Percentiles rank a stretch among this genome's conserved stretches.
Evolutionary conservation across 2,113 vertebrate species (phyloP).

Genomic region (Megatriorchis doriae): DNA sequence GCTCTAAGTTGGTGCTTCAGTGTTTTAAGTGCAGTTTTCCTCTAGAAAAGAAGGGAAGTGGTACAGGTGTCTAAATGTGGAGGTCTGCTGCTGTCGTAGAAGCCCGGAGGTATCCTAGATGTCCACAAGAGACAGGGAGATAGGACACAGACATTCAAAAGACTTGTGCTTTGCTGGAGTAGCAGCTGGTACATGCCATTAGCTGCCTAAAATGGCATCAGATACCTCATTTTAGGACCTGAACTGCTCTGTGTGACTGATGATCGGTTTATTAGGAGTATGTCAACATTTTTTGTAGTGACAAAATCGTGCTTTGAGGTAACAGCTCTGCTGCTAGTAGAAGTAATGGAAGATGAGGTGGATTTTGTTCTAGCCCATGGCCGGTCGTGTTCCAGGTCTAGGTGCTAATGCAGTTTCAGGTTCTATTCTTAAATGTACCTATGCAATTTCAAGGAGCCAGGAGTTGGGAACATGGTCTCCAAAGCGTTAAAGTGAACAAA

Average conservation of each 20-base stretch:
- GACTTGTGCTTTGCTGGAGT: neutral
- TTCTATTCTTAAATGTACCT: neutral
- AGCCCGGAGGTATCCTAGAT: neutral
- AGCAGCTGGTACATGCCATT: neutral
- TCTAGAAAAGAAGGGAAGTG: neutral
- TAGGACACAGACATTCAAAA: neutral
- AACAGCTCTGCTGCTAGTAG: neutral
- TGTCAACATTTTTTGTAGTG: neutral
- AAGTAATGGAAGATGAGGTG: neutral
- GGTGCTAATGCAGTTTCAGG: neutral
- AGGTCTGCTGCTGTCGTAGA: accelerated
- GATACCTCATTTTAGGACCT: neutral
- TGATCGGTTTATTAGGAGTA: neutral
- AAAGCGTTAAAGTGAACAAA: neutral
- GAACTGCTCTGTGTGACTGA: neutral
- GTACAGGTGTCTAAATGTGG: neutral
- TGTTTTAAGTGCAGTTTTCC: neutral
- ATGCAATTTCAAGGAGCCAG: accelerated
- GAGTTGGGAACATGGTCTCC: neutral
- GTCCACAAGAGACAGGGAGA: neutral
- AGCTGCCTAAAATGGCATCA: neutral
- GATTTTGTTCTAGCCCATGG: neutral
- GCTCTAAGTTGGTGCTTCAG: neutral
- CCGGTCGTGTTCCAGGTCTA: neutral
- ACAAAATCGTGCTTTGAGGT: neutral